Evolutionary conservation across 2,797 vertebrate genomes (phyloP).

Genomic region (Valencia hispanica): DNA sequence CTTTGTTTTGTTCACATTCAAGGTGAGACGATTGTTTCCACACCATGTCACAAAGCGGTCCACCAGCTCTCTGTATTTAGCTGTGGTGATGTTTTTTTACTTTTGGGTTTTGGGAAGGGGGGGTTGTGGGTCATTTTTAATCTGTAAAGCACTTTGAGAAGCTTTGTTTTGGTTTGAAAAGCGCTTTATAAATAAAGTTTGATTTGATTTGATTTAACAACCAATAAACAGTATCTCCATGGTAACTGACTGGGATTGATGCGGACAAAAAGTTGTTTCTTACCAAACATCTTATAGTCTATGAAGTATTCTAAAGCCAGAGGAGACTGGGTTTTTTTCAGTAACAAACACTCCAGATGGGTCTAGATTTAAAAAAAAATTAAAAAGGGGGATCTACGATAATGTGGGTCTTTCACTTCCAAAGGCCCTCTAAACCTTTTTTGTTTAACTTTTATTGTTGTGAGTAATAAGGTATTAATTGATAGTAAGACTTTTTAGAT

Average conservation of each 20-base stretch:
- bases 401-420: not conserved
- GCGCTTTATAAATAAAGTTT: no score
- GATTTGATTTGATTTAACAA: no score
- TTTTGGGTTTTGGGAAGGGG: no score
- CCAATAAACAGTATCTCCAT: not conserved
- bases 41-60: no score
- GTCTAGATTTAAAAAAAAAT: not conserved
- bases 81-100: no score
- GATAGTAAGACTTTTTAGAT: not conserved
- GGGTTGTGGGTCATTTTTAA: no score
- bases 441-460: no score
- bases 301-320: not conserved
- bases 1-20: no score
- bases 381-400: not conserved
- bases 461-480: not conserved
- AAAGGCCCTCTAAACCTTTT: not conserved
- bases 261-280: not conserved
- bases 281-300: slow-evolving; percentile 1
- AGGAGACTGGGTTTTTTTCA: not conserved
- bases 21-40: no score
- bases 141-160: no score
- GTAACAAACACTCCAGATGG: not conserved
- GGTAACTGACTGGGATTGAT: not conserved
- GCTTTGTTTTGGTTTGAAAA: no score
- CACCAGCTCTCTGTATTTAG: no score